phyloP scores from a whole-genome alignment of 2,888 invertebrate species.

The Xiphydria camelus region DNA sequence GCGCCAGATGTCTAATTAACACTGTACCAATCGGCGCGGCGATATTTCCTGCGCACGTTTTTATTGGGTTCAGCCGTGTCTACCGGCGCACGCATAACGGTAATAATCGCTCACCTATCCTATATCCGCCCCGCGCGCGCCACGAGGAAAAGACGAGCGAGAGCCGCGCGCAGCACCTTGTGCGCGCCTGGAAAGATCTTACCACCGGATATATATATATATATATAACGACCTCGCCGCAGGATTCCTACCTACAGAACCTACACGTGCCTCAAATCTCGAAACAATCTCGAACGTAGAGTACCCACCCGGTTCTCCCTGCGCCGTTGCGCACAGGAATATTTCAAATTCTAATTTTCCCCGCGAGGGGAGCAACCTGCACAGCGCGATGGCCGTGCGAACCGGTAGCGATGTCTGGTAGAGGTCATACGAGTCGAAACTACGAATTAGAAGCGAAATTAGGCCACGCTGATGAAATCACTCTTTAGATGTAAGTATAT shows the following conservation, averaged over 20 bases:
- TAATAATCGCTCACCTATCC: too few species aligned
- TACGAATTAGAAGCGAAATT: too few species aligned
- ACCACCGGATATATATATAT: conserved; percentile 48
- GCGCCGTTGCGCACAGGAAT: background rate
- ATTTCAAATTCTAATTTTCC: conserved; percentile 1
- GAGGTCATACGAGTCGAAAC: too few species aligned
- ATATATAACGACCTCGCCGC: conserved; percentile 47
- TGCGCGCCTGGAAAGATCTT: conserved; percentile 35
- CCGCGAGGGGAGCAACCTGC: too few species aligned
- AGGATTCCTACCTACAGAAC: conserved; percentile 37
- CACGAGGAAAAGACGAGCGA: too few species aligned
- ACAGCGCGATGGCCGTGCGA: too few species aligned
- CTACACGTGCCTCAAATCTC: conserved; percentile 2
- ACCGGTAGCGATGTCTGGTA: too few species aligned
- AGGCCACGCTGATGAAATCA: too few species aligned
- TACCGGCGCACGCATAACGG: conserved; percentile 29
- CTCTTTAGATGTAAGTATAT: too few species aligned
- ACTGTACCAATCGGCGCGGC: conserved; percentile 14
- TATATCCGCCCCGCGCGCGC: too few species aligned
- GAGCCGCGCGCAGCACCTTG: too few species aligned
- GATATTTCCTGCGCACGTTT: conserved; percentile 25
- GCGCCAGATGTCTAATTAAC: conserved; percentile 22
- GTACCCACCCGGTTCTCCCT: too few species aligned
- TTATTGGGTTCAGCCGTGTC: conserved; percentile 21
- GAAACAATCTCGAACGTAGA: background rate